Evolutionary conservation across 2,797 vertebrate species (phyloP).

Genomic region (Syncerus caffer): DNA sequence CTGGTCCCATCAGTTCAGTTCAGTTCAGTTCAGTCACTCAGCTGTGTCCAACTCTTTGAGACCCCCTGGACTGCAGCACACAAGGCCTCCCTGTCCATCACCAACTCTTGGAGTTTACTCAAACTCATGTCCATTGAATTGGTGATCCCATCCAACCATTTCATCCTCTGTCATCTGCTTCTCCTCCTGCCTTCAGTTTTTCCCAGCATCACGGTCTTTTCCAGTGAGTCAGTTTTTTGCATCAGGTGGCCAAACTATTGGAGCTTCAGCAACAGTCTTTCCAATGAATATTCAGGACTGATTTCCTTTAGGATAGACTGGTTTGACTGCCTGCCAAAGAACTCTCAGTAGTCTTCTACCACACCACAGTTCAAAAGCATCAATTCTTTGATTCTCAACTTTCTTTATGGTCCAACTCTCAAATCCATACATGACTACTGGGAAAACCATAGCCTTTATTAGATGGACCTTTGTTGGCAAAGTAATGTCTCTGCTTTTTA

Average conservation of each 20-base stretch:
- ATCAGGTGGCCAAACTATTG: background rate
- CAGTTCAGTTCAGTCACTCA: background rate
- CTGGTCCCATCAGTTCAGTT: background rate
- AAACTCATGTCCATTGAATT: background rate
- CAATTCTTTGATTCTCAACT: background rate
- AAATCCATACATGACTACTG: background rate
- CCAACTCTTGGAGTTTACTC: background rate
- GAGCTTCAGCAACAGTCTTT: background rate
- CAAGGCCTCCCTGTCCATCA: background rate
- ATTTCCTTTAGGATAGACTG: background rate
- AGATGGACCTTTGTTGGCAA: background rate
- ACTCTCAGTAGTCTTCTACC: background rate
- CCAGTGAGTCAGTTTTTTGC: background rate
- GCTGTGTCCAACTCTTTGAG: background rate
- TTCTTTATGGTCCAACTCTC: background rate
- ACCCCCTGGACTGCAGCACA: background rate
- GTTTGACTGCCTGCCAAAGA: background rate
- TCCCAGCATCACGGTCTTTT: fast-evolving
- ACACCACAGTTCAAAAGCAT: background rate
- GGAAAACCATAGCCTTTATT: background rate
- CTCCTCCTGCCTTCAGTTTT: background rate
- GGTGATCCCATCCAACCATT: background rate
- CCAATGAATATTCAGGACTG: background rate
- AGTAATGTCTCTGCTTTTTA: background rate
- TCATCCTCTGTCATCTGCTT: background rate